Base-by-base conservation (phyloP, 2,888 invertebrate genomes). In the Muschampia staudingeri region DNA sequence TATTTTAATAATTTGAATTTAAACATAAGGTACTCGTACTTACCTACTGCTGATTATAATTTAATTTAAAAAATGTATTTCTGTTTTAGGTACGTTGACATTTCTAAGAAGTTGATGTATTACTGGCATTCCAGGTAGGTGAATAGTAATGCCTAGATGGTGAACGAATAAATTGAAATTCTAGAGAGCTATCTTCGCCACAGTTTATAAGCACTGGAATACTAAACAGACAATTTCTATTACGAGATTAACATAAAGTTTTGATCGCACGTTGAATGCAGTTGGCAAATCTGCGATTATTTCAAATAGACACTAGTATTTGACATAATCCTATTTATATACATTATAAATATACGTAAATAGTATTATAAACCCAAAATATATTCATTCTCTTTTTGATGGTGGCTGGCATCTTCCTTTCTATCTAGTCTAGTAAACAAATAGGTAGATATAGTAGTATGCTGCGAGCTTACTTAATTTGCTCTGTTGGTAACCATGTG, bases 81-180 rank as follows among this genome's bases (percentile, higher is more conserved):
- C 11, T 90, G 87, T 89, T 90, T 86, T 89, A 90, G 90, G 89
- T 90, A 90, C 85, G 90, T 88, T 67, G 48, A 76, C 42, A 76
- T 73, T 65, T 19, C 25, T 76, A 56, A 16, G 37, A 65, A 72
- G 67, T 75, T 61, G 52, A 70, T 75, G 67, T 73, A 48, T 72
- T 71, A 61, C 44, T 56, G 25, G 76, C 61, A 76, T 70, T 5
- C 44, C 48, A 67, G 48, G 73, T 80, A 80, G 67, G 79, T 79
- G 44, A 61, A 79, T 65, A 73, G 11, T 70, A 25, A 25, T 37
- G 77, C 77, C 52, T 25, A 52, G 37, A 40, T 16, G 65, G 44
- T 25, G 25, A 78, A 78, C n/a, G 72, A 65, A 67, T 30, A 65
- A 79, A 79, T 72, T 79, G 65, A 71, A 73, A 73, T 79, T 79